A percentile compares a stretch with the other conserved stretches of the same genome.
Evolutionary conservation across 1,140 invertebrate species (phyloP).

Genomic region (Cardiocondyla obscurior): DNA sequence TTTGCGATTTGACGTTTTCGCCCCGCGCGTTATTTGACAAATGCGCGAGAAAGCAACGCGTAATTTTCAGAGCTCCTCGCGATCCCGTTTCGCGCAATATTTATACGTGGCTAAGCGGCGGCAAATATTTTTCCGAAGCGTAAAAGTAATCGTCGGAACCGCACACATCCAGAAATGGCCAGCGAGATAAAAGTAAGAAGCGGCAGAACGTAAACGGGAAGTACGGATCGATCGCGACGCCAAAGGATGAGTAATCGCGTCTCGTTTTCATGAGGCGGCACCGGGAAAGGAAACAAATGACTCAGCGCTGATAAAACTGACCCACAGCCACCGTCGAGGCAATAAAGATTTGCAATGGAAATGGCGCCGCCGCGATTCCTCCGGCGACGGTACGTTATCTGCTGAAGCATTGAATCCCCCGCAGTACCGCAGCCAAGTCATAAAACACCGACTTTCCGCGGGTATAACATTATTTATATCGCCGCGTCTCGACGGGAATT

Average conservation of each 20-base stretch:
- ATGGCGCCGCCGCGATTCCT: constrained; percentile 38
- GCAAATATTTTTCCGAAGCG: neutral
- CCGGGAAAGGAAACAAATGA: constrained; percentile 64
- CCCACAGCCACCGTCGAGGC: constrained; percentile 24
- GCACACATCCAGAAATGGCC: neutral
- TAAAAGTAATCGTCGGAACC: neutral
- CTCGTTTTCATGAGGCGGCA: neutral
- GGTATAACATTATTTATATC: constrained; percentile 5
- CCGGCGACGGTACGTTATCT: constrained; percentile 50
- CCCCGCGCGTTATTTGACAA: constrained; percentile 2
- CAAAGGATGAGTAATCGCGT: constrained; percentile 8
- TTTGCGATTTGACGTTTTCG: constrained; percentile 2
- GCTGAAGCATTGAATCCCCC: constrained; percentile 40
- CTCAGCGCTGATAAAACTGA: constrained; percentile 65
- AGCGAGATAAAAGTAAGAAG: neutral
- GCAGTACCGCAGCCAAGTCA: neutral
- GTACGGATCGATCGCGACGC: constrained; percentile 50
- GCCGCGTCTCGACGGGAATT: neutral
- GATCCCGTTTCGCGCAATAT: neutral
- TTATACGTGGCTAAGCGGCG: too few relatives aligned
- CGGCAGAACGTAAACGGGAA: neutral
- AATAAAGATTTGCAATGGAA: constrained; percentile 70
- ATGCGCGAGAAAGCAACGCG: neutral
- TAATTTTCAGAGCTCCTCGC: neutral
- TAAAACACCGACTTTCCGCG: constrained; percentile 44